Evolutionary conservation across 1,140 invertebrate genomes (phyloP).

Genomic region (Drosophila lowei): DNA sequence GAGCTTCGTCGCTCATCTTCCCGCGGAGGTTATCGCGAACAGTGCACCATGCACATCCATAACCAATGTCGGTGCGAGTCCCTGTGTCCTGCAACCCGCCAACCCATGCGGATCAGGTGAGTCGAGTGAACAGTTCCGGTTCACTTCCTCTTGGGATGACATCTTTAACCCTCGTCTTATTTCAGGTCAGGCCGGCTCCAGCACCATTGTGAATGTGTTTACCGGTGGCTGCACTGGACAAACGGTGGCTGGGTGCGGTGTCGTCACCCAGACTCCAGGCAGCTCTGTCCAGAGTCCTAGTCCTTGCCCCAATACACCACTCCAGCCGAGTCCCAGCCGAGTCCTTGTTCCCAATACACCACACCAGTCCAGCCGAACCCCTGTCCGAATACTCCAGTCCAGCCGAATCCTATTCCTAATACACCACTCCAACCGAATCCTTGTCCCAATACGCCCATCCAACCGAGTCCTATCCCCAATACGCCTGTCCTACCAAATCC

Average conservation of each 20-base stretch:
- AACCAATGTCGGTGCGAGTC: slow-evolving; percentile 19
- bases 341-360: slow-evolving; percentile 13
- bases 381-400: not conserved
- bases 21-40: not conserved
- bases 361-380: not conserved
- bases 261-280: not conserved
- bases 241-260: not conserved
- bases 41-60: not conserved
- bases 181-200: slow-evolving; percentile 25
- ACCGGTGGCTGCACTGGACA: slow-evolving; percentile 2
- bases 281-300: not conserved
- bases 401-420: too few relatives aligned
- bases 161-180: not conserved
- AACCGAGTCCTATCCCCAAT: not conserved
- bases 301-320: slow-evolving; percentile 14
- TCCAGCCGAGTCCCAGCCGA: not conserved
- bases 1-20: slow-evolving; percentile 11
- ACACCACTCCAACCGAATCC: not conserved
- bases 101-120: slow-evolving; percentile 13
- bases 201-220: slow-evolving; percentile 19
- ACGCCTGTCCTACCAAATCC: not conserved
- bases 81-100: slow-evolving; percentile 8
- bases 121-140: not conserved
- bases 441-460: slow-evolving; percentile 7
- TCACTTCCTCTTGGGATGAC: too few relatives aligned